Conservation (phyloP, 1,140 invertebrate species). For the Dysdera silvatica region DNA sequence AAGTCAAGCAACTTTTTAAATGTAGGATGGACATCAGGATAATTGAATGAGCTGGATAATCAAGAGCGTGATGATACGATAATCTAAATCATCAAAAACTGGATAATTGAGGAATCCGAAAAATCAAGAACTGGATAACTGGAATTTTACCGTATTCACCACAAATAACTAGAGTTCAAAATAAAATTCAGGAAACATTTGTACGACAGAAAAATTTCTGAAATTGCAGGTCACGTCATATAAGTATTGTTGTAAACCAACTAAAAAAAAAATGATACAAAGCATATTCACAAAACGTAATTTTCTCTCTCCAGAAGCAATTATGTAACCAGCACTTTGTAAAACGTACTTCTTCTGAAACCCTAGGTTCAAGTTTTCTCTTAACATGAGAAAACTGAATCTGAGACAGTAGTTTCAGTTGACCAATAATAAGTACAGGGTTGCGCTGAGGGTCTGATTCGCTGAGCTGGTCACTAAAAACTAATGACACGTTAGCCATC, state of each 20-base stretch:
- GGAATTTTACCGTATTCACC: neutral
- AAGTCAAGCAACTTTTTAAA: too few relatives aligned
- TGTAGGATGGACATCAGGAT: too few relatives aligned
- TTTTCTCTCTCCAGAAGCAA: neutral
- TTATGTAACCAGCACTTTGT: neutral
- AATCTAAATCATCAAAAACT: too few relatives aligned
- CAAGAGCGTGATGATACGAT: too few relatives aligned
- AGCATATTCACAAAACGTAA: neutral
- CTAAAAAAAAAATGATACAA: neutral
- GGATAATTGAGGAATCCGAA: too few relatives aligned
- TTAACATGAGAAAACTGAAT: neutral
- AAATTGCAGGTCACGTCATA: neutral
- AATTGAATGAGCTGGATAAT: too few relatives aligned
- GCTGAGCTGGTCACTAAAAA: neutral
- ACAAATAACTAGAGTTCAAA: neutral
- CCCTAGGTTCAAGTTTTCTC: neutral
- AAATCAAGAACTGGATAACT: too few relatives aligned
- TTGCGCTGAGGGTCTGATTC: neutral
- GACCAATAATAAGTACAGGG: constrained; percentile 3
- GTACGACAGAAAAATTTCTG: neutral
- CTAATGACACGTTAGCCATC: neutral
- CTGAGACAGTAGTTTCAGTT: neutral
- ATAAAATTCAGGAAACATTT: neutral
- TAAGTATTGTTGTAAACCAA: too few relatives aligned
- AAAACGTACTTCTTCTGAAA: neutral